Percentiles rank a stretch among this genome's conserved stretches.
Evolutionary conservation across 2,113 vertebrate genomes (phyloP).

Genomic region (Procavia capensis): DNA sequence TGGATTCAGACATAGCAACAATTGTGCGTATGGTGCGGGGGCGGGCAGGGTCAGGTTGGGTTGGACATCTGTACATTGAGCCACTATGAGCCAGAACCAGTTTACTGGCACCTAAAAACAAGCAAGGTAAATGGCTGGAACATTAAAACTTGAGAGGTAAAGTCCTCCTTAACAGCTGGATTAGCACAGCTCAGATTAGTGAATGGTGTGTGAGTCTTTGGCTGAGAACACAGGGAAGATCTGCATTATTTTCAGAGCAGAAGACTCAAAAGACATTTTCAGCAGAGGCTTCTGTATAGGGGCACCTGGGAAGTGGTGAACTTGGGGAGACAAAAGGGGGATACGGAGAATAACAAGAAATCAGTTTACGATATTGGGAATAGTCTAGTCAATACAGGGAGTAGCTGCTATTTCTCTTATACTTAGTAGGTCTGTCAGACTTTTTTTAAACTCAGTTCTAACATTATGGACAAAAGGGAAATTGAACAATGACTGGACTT

Average conservation of each 20-base stretch:
- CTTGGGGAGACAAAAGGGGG: neutral
- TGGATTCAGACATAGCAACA: too few relatives aligned
- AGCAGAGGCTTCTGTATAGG: too few relatives aligned
- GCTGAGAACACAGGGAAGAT: neutral
- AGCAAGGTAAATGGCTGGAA: too few relatives aligned
- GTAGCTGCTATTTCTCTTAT: neutral
- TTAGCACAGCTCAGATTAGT: too few relatives aligned
- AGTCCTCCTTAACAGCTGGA: neutral
- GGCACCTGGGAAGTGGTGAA: neutral
- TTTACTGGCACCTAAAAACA: too few relatives aligned
- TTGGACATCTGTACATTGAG: too few relatives aligned
- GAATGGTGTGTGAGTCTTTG: too few relatives aligned
- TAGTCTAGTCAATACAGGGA: neutral
- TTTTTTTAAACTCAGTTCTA: neutral
- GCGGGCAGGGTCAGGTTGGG: too few relatives aligned
- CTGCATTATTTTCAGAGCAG: neutral
- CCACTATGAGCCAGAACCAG: too few relatives aligned
- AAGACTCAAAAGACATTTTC: neutral
- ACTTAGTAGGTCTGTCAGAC: neutral
- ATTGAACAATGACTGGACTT: neutral
- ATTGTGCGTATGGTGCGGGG: too few relatives aligned
- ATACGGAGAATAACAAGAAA: neutral
- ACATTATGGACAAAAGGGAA: neutral
- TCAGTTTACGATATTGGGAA: neutral
- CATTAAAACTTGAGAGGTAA: neutral